Base-by-base conservation (phyloP, 2,888 invertebrate genomes). In the Odiellus spinosus region DNA sequence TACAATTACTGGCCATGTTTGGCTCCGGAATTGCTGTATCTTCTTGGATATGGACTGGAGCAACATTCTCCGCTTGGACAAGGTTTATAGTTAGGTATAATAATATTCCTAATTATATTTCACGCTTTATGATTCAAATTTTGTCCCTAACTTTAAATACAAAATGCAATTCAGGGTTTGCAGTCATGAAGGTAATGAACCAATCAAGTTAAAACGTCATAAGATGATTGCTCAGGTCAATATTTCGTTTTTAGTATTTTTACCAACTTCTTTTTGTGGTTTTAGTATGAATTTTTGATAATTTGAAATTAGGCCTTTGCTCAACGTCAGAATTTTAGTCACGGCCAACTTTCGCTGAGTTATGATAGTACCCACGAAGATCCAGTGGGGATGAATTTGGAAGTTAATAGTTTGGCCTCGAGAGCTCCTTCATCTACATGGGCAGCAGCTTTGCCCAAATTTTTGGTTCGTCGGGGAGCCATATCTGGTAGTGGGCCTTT, bases 1-100 rank as follows among this genome's bases (percentile, higher is more conserved):
- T 88, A 53, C 84, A 90, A 59, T 67, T 90, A 58, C 67, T 88
- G 50, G 77, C 83, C 46, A 75, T 83, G 53, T 90, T 88, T 69
- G 80, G 80, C 54, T 77, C 81, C 35, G 88, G 88, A 38, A 76
- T 86, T 51, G 75, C 83, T 21, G 85, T 90, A 81, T 85, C 88
- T 3, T 84, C 86, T 0, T 93, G 90, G 88, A 82, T 87, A 26
- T 93, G 88, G 88, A 90, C 85, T 6, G 75, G 76, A 18, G 80
- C 85, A 35, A 84, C 88, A 4, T 65, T 83, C 5, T 77, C 81
- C 56, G 78, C 82, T 12, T 95, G 93, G 93, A 76, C 77, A 51
- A 73, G 87, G 47, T 86, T 83, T 65, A 69, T 87, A 48, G 75
- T 79, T 62, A 80, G 80, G 87, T 87, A 69, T n/a, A n/a, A n/a